Percentiles rank a stretch among this genome's conserved stretches.
Evolutionary conservation across 2,113 vertebrate genomes (phyloP).

Genomic region (Gobiocypris rarus): DNA sequence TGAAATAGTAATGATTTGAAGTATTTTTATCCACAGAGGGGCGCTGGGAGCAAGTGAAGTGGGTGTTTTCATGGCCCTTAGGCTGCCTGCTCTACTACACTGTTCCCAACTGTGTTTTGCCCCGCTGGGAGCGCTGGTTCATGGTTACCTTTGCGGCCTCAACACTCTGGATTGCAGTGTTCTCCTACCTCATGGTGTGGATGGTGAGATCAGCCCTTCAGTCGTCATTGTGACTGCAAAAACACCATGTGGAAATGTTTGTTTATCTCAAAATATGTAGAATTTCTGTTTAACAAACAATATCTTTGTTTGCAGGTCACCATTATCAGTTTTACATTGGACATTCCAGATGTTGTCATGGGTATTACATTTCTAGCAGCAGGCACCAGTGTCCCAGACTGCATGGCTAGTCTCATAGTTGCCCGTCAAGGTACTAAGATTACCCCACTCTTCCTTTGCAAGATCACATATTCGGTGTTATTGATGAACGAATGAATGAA

Average conservation of each 20-base stretch:
- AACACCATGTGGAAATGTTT: not conserved
- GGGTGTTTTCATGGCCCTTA: constrained; percentile 79
- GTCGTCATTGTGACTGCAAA: not conserved
- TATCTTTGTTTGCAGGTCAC: constrained; percentile 70
- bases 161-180: constrained; percentile 81
- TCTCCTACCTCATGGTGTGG: constrained; percentile 87
- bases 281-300: not conserved
- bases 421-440: constrained; percentile 74
- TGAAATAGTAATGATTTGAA: not conserved
- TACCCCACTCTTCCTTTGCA: not conserved
- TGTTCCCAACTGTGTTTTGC: constrained; percentile 75
- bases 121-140: constrained; percentile 78
- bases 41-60: constrained; percentile 66
- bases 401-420: constrained; percentile 83
- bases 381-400: constrained; percentile 83
- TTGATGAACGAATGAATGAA: not conserved
- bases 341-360: constrained; percentile 82
- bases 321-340: constrained; percentile 79
- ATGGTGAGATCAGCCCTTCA: constrained; percentile 69
- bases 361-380: constrained; percentile 83
- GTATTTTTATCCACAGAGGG: constrained; percentile 62
- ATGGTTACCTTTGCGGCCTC: constrained; percentile 78
- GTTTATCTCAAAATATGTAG: not conserved
- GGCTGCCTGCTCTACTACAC: constrained; percentile 74
- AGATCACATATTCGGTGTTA: not conserved